Percentiles rank a stretch among this genome's conserved stretches.
phyloP scores from a whole-genome alignment of 2,797 vertebrate genomes.

The Coregonus suidteri region DNA sequence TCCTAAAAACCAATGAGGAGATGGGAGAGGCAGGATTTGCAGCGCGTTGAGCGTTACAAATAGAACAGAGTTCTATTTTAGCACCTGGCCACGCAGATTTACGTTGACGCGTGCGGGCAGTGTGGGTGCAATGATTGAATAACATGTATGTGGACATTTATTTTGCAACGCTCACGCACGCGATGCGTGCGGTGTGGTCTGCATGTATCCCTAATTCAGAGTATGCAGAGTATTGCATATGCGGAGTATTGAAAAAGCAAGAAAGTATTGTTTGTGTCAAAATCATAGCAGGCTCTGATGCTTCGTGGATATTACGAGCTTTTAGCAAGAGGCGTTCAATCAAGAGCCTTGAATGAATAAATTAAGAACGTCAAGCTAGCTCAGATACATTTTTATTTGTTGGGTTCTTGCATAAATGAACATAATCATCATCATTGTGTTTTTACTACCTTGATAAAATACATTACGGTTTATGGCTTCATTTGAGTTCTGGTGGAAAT shows the following conservation, averaged over 20 bases:
- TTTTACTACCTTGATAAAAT: constrained; percentile 24
- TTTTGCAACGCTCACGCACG: too few relatives aligned
- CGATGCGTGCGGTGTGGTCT: too few relatives aligned
- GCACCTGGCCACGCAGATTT: too few relatives aligned
- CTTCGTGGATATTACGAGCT: not conserved
- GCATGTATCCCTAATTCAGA: too few relatives aligned
- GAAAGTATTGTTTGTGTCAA: not conserved
- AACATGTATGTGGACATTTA: too few relatives aligned
- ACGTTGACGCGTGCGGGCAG: too few relatives aligned
- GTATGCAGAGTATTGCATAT: too few relatives aligned
- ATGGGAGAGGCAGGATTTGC: too few relatives aligned
- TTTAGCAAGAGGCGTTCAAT: not conserved
- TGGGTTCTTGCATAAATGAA: constrained; percentile 19
- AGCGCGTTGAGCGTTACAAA: too few relatives aligned
- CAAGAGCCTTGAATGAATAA: not conserved
- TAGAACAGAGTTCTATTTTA: too few relatives aligned
- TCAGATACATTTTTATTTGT: constrained; percentile 17
- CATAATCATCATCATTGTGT: constrained; percentile 11
- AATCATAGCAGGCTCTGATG: not conserved
- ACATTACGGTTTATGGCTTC: constrained; percentile 34
- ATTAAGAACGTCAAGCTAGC: not conserved
- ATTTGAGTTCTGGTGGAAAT: constrained; percentile 30
- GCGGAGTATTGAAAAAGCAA: not conserved
- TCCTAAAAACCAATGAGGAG: too few relatives aligned
- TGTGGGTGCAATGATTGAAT: too few relatives aligned